These are phyloP conservation scores for Physeter macrocephalus DNA, from an alignment of 2,113 vertebrate genomes.

Conservation along the genomic window DNA sequence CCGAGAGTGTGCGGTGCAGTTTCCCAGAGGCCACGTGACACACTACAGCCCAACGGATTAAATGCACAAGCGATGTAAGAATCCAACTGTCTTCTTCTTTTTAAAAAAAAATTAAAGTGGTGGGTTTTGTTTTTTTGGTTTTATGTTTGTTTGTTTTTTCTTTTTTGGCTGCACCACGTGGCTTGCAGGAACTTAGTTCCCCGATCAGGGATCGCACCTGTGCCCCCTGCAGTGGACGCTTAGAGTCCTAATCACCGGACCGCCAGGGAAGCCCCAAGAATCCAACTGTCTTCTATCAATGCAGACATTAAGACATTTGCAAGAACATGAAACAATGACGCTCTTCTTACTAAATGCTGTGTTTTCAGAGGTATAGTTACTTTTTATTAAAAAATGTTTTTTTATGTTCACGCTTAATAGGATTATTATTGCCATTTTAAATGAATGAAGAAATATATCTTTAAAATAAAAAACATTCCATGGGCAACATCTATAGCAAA, in stretches of 20 bases:
- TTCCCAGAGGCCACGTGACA: neutral
- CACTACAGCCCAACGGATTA: neutral
- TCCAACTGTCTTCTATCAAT: fast-evolving
- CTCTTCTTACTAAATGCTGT: neutral
- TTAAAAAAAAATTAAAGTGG: too few relatives aligned
- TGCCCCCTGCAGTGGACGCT: too few relatives aligned
- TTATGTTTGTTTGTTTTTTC: too few relatives aligned
- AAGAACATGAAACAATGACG: neutral
- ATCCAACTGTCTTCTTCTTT: fast-evolving
- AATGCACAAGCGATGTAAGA: neutral
- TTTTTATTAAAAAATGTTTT: neutral
- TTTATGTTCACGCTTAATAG: too few relatives aligned
- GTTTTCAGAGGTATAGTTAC: neutral
- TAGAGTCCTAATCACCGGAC: too few relatives aligned
- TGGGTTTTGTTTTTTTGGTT: too few relatives aligned
- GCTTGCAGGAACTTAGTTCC: too few relatives aligned
- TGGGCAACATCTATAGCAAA: neutral
- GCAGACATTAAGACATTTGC: neutral
- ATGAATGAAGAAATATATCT: neutral
- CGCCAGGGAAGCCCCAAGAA: too few relatives aligned
- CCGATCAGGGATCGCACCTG: too few relatives aligned
- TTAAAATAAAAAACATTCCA: neutral
- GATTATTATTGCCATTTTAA: too few relatives aligned
- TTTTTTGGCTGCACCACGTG: too few relatives aligned
- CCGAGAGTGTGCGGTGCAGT: fast-evolving